phyloP scores from a whole-genome alignment of 2,888 invertebrate genomes.

The Synergus laeviventris region DNA sequence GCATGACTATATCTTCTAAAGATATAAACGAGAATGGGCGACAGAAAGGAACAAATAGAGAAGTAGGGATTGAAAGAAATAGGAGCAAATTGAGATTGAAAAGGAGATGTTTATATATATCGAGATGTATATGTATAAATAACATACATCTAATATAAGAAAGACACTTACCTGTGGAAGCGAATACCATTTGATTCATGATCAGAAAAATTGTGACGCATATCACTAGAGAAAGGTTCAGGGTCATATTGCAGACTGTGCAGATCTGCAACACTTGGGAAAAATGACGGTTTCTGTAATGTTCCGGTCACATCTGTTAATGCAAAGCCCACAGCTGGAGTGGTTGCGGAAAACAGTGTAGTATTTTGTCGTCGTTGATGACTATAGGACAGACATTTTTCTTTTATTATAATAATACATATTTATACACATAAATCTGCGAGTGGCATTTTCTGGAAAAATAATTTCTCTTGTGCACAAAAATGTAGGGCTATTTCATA shows the following conservation, averaged over 20 bases:
- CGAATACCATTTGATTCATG: slow-evolving; percentile 69
- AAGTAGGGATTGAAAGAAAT: no score
- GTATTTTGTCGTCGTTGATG: background rate
- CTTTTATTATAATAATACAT: background rate
- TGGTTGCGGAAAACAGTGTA: background rate
- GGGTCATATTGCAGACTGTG: slow-evolving; percentile 70
- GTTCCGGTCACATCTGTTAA: slow-evolving; percentile 57
- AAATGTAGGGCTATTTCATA: slow-evolving; percentile 62
- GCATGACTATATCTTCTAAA: no score
- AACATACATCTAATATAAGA: no score
- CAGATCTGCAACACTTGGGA: slow-evolving; percentile 75
- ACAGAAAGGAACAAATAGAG: no score
- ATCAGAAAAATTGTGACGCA: slow-evolving; percentile 67
- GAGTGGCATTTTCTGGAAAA: no score
- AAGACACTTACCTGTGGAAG: slow-evolving; percentile 64
- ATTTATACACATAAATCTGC: background rate
- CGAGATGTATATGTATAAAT: no score
- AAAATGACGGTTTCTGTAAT: slow-evolving; percentile 74
- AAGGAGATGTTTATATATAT: no score
- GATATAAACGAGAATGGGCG: no score
- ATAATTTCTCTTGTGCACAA: no score
- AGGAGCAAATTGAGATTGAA: no score
- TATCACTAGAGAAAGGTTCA: slow-evolving; percentile 68
- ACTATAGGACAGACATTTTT: background rate
- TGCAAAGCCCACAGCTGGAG: slow-evolving; percentile 67